Evolutionary conservation across 1,140 invertebrate genomes (phyloP), one percentile per base, ranked within the genome.

Genomic region (Bombus confusus): DNA sequence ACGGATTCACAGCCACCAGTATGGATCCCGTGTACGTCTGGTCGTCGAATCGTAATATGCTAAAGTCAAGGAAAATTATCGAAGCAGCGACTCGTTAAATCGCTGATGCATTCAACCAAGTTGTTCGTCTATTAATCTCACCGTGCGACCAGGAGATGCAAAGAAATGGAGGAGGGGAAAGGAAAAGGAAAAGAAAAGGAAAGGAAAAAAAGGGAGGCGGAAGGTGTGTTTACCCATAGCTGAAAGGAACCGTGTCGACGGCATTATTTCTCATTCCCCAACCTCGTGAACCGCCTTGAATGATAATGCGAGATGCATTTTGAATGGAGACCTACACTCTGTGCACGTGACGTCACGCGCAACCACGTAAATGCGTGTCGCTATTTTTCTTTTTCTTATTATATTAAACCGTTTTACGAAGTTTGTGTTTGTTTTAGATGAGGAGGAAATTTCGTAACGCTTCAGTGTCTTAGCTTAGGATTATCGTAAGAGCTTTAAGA

Each of bases 1-100:
- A 99, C 1, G 99, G 99, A 95, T 99, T 99, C 80, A 99, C 98
- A 88, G 98, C 98, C 86, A 99, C 97, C 88, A 99, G 96, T 93
- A 99, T 99, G 84, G 98, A 98, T 89, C 98, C 98, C 80, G 97
- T 98, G 95, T 98, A 98, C 68, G 98, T 98, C 98, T 98, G 95
- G 18, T 62, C 59, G 41, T 74, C 72, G 72, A 74, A 77, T 79
- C n/a, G 59, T 72, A 87, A 86, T 68, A 76, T 52, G 18, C 84
- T 92, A 64, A 52, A 86, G 93, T 96, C 96, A 96, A 97, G 96
- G 95, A 96, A 66, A 96, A 86, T 90, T 81, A 71, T 64, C 15
- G 41, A 28, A 18, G 31, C 41, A 2, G 18, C 39, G 80, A n/a
- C 71, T 74, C 72, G 69, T 73, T 62, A 41, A 73, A 82, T 57